These are phyloP conservation scores for Sebastolobus alascanus DNA, from an alignment of 2,797 vertebrate genomes.

Conservation along the genomic window DNA sequence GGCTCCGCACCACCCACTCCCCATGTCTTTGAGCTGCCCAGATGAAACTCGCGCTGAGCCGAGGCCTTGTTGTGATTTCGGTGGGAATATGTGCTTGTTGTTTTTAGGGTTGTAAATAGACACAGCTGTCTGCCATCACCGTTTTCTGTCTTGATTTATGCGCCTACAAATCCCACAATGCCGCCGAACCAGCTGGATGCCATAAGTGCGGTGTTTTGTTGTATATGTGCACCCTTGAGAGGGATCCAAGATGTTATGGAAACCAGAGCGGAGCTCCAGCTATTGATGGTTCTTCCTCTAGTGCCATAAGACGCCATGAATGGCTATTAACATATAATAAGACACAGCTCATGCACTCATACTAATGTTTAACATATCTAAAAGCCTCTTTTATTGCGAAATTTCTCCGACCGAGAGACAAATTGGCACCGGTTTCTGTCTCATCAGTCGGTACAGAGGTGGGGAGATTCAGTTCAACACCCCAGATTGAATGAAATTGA, in stretches of 20 bases:
- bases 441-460: slow-evolving; percentile 32
- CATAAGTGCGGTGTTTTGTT: slow-evolving; percentile 61
- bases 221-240: slow-evolving; percentile 45
- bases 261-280: slow-evolving; percentile 51
- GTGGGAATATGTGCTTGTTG: slow-evolving; percentile 75
- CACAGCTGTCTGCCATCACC: slow-evolving; percentile 79
- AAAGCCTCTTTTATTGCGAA: slow-evolving; percentile 29
- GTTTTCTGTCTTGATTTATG: slow-evolving; percentile 67
- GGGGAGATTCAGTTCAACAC: slow-evolving; percentile 40
- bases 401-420: slow-evolving; percentile 19
- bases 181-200: slow-evolving; percentile 75
- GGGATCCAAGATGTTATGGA: slow-evolving; percentile 40
- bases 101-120: slow-evolving; percentile 81
- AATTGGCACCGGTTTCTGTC: slow-evolving; percentile 32
- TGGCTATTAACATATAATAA: slow-evolving; percentile 16
- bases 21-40: slow-evolving; percentile 52
- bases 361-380: slow-evolving; percentile 39
- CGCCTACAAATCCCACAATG: slow-evolving; percentile 78
- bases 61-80: slow-evolving; percentile 54
- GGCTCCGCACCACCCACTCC: slow-evolving; percentile 64
- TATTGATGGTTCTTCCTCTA: slow-evolving; percentile 1
- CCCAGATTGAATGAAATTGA: slow-evolving; percentile 57
- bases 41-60: slow-evolving; percentile 59
- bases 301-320: slow-evolving; percentile 23
- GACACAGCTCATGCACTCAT: slow-evolving; percentile 21